These are phyloP conservation scores for Calosoma granatense DNA, from an alignment of 1,140 invertebrate genomes.

Conservation along the genomic window DNA sequence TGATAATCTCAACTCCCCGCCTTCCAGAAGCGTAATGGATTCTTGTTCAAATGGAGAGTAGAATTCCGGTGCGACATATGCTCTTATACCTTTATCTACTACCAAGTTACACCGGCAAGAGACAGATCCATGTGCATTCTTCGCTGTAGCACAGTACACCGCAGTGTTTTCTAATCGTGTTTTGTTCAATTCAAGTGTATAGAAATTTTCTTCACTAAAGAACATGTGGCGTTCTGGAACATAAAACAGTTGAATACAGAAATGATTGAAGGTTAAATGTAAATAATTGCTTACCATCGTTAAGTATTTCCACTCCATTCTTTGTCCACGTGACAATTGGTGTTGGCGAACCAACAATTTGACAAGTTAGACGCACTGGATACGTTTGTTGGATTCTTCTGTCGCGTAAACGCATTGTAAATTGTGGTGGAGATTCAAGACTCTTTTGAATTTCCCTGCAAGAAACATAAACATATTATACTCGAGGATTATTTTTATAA, in stretches of 20 bases:
- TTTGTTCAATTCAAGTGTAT: slow-evolving; percentile 73
- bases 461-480: slow-evolving; percentile 9
- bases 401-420: slow-evolving; percentile 78
- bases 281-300: slow-evolving; percentile 37
- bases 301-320: slow-evolving; percentile 48
- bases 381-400: slow-evolving; percentile 70
- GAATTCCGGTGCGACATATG: slow-evolving; percentile 70
- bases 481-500: slow-evolving; percentile 24
- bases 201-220: slow-evolving; percentile 59
- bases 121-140: slow-evolving; percentile 72
- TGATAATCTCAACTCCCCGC: slow-evolving; percentile 54
- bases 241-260: slow-evolving; percentile 12
- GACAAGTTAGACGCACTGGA: slow-evolving; percentile 77
- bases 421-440: slow-evolving; percentile 55
- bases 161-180: slow-evolving; percentile 71
- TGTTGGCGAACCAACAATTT: slow-evolving; percentile 64
- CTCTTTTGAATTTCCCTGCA: slow-evolving; percentile 26
- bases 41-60: slow-evolving; percentile 52
- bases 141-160: slow-evolving; percentile 66
- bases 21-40: slow-evolving; percentile 44
- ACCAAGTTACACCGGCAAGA: slow-evolving; percentile 70
- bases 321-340: slow-evolving; percentile 71
- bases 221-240: slow-evolving; percentile 45
- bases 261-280: not conserved
- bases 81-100: slow-evolving; percentile 75